Percentiles rank a stretch among this genome's conserved stretches.
phyloP scores from a whole-genome alignment of 1,140 invertebrate species.

The Phymorhynchus buccinoides region DNA sequence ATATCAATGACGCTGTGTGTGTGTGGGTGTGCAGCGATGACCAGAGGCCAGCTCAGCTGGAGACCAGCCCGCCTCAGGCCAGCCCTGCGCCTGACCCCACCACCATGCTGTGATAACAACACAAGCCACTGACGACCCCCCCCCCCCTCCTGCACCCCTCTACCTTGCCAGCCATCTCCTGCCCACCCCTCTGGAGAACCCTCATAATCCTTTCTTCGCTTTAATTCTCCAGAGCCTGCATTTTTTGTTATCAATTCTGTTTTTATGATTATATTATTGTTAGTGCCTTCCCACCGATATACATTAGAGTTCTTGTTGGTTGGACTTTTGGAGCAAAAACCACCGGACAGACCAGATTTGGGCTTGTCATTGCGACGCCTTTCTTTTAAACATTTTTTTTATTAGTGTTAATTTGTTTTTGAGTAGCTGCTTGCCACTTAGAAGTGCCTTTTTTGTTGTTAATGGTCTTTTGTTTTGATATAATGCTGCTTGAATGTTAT shows the following conservation, averaged over 20 bases:
- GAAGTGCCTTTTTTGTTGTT: no score
- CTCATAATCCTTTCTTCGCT: neutral
- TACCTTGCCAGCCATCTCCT: neutral
- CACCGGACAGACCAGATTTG: no score
- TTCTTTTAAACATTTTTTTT: neutral
- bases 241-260: no score
- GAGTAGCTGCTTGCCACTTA: neutral
- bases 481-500: no score
- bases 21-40: slow-evolving; percentile 14
- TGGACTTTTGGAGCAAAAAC: no score
- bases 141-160: neutral
- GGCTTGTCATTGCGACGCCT: no score
- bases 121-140: neutral
- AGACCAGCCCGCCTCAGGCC: neutral
- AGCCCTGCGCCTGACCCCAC: neutral
- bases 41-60: neutral
- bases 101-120: slow-evolving; percentile 35
- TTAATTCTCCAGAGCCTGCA: neutral
- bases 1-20: neutral
- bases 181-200: neutral
- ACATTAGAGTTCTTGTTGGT: no score
- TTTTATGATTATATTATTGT: neutral
- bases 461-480: no score
- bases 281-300: neutral
- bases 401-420: neutral